Conservation (phyloP, 2,888 invertebrate species). For the Ophonus ardosiacus region DNA sequence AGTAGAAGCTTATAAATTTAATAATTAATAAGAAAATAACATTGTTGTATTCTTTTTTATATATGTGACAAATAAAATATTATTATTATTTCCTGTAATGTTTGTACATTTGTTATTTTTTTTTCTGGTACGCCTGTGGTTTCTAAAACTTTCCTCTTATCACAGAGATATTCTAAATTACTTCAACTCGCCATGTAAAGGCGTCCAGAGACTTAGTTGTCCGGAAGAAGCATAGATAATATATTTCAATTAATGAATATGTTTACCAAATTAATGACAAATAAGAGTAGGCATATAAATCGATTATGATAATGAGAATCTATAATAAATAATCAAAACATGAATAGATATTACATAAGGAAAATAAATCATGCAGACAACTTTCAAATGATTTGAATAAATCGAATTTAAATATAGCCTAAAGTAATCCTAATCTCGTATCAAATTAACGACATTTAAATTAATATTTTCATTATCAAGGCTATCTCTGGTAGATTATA, state of each 20-base stretch:
- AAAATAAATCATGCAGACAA: constrained; percentile 2
- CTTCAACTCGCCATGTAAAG: no score
- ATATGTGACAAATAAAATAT: no score
- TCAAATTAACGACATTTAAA: constrained; percentile 41
- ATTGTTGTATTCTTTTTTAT: no score
- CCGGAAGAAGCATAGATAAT: no score
- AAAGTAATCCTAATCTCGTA: constrained; percentile 12
- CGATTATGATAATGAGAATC: neutral
- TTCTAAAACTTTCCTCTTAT: no score
- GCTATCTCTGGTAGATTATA: constrained; percentile 27
- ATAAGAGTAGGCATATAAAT: neutral
- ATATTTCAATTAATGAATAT: neutral
- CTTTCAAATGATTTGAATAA: constrained; percentile 31
- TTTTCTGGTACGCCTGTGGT: no score
- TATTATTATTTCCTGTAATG: no score
- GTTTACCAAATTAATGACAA: neutral
- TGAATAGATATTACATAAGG: neutral
- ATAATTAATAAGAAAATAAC: no score
- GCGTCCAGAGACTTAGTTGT: no score
- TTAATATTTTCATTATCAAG: constrained; percentile 53
- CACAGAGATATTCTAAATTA: no score
- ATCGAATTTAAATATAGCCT: constrained; percentile 49
- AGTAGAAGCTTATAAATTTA: no score
- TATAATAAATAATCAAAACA: neutral
- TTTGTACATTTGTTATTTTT: no score